Evolutionary conservation across 2,797 vertebrate genomes (phyloP).

Genomic region (Dallia pectoralis): DNA sequence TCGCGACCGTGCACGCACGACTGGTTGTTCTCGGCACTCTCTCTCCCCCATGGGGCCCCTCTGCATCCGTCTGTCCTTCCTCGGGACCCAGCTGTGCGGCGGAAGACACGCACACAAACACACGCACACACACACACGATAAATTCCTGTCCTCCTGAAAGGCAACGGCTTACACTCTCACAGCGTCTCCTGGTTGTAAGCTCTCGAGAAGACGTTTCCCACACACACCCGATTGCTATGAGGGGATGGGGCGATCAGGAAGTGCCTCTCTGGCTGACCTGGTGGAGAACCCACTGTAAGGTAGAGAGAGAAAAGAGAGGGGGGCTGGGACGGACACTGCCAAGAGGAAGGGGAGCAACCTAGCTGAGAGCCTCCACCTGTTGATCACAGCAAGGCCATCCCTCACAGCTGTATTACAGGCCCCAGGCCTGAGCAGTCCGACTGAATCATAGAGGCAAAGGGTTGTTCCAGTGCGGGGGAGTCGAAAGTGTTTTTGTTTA

Average conservation of each 20-base stretch:
- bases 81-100: neutral
- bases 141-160: neutral
- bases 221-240: neutral
- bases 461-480: slow-evolving; percentile 21
- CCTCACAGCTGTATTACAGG: slow-evolving; percentile 37
- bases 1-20: neutral
- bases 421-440: slow-evolving; percentile 19
- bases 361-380: slow-evolving; percentile 47
- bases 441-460: slow-evolving; percentile 30
- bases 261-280: neutral
- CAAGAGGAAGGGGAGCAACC: slow-evolving; percentile 20
- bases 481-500: slow-evolving; percentile 6
- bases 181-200: neutral
- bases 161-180: neutral
- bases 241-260: neutral
- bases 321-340: slow-evolving; percentile 4
- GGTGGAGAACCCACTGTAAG: slow-evolving; percentile 11
- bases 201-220: neutral
- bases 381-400: slow-evolving; percentile 35
- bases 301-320: neutral
- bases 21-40: neutral
- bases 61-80: neutral
- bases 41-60: neutral
- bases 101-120: neutral
- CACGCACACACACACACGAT: neutral